Evolutionary conservation across 2,888 invertebrate species (phyloP), one percentile per base, ranked within the genome.

Genomic region (Limnephilus auricula): DNA sequence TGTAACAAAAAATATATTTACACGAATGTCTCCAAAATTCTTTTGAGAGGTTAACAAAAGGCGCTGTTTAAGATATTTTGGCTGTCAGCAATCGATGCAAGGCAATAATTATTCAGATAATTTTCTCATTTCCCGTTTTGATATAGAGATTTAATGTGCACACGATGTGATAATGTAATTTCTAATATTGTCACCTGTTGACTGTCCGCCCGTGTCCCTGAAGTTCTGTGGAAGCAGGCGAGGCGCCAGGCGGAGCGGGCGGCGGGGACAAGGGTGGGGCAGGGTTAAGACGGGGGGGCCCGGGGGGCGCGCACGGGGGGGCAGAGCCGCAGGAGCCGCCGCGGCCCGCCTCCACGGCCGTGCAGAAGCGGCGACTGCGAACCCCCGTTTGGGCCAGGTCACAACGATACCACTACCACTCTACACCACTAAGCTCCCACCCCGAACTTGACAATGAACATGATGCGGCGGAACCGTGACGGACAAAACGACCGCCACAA

Each of bases 331-430:
- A 94, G 94, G 94, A 94, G 94, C 94, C 94, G 94, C 95, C 93
- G 94, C 94, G 94, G 93, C 94, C 94, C 94, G 93, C 91, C 32
- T 84, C 92, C 94, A 95, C 95, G 94, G 96, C 97, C 93, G 96
- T 96, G 93, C 97, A 97, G 96, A 97, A 96, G 96, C 97, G 98
- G 95, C 97, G 97, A 94, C 97, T 98, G 95, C 97, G 97, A 95
- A 97, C 97, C 94, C 98, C 98, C 94, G 97, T 97, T 95, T 98
- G 98, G 98, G 97, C 98, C 95, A 97, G 97, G 96, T 97, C 97
- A 95, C 89, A 87, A 92, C 90, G 50, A 18, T 84, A 90, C 65
- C 65, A 85, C 87, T 80, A 45, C 45, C 45, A 45, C 10, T 45
- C 45, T 45, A 80, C 87, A 50, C 45, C 83, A 32, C 90, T 85